These are phyloP conservation scores for Sternotherus odoratus DNA, from an alignment of 2,797 vertebrate species.

Conservation along the genomic window DNA sequence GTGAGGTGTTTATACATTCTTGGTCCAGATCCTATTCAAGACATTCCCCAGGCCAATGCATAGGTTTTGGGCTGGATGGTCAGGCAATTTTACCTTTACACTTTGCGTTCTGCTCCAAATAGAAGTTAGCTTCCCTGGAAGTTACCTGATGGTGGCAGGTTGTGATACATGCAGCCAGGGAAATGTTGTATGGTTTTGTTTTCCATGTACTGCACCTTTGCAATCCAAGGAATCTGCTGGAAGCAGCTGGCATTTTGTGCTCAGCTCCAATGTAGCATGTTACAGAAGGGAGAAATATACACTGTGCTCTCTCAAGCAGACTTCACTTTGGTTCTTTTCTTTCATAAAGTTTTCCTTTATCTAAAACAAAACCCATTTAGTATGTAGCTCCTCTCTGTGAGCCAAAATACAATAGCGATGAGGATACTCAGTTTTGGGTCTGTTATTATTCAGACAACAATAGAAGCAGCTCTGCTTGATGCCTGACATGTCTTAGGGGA, in stretches of 20 bases:
- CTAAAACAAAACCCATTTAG: constrained; percentile 34
- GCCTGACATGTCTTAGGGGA: neutral
- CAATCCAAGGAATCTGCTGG: neutral
- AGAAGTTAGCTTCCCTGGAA: neutral
- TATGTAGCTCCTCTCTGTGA: neutral
- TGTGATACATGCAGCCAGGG: neutral
- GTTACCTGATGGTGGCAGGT: neutral
- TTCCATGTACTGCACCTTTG: neutral
- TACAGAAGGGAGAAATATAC: neutral
- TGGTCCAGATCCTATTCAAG: neutral
- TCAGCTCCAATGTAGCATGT: neutral
- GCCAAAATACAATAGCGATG: neutral
- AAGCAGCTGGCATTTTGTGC: neutral
- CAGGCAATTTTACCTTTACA: neutral
- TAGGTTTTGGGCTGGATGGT: fast-evolving
- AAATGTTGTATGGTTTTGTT: neutral
- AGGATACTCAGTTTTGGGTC: neutral
- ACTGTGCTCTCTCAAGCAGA: constrained; percentile 25
- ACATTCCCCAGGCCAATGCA: neutral
- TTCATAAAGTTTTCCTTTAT: neutral
- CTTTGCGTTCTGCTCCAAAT: neutral
- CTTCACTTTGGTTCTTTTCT: neutral
- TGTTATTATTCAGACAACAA: neutral
- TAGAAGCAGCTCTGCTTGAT: neutral
- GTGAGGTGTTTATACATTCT: neutral